Evolutionary conservation across 2,888 invertebrate species (phyloP).

Genomic region (Cheilosia soror): DNA sequence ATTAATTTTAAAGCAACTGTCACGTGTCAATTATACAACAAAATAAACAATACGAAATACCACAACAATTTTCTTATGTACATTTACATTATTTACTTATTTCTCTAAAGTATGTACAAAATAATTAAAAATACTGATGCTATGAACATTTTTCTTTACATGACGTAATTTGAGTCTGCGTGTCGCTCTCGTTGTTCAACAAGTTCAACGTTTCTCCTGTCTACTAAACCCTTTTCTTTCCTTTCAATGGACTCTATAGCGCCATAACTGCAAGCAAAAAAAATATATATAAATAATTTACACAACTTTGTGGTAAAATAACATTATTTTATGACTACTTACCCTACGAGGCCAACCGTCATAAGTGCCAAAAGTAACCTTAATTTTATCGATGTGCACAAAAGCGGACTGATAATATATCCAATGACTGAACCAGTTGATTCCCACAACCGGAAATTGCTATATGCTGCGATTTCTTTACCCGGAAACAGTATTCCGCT

Average conservation of each 20-base stretch:
- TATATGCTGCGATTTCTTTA: slow-evolving; percentile 94
- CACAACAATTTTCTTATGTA: no score
- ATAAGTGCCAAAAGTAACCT: slow-evolving; percentile 88
- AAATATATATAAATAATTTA: neutral
- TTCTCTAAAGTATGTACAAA: neutral
- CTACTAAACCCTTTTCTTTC: slow-evolving; percentile 71
- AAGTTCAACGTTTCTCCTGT: slow-evolving; percentile 71
- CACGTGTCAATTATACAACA: no score
- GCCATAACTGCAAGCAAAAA: slow-evolving; percentile 79
- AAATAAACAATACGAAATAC: no score
- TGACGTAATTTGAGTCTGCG: slow-evolving; percentile 13
- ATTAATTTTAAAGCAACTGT: no score
- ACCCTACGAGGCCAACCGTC: slow-evolving; percentile 90
- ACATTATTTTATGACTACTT: slow-evolving; percentile 78
- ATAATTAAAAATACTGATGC: slow-evolving; percentile 11
- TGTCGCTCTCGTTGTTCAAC: slow-evolving; percentile 62
- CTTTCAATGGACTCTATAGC: slow-evolving; percentile 80
- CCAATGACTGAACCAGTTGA: slow-evolving; percentile 94
- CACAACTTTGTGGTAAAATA: neutral
- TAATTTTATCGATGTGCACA: slow-evolving; percentile 90
- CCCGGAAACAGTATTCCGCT: slow-evolving; percentile 94
- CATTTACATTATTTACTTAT: neutral
- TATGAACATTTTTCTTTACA: neutral
- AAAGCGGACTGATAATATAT: slow-evolving; percentile 90
- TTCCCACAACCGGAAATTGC: slow-evolving; percentile 97